These are phyloP conservation scores for Parotocinclus haroldoi DNA, from an alignment of 2,797 vertebrate species.

Conservation along the genomic window DNA sequence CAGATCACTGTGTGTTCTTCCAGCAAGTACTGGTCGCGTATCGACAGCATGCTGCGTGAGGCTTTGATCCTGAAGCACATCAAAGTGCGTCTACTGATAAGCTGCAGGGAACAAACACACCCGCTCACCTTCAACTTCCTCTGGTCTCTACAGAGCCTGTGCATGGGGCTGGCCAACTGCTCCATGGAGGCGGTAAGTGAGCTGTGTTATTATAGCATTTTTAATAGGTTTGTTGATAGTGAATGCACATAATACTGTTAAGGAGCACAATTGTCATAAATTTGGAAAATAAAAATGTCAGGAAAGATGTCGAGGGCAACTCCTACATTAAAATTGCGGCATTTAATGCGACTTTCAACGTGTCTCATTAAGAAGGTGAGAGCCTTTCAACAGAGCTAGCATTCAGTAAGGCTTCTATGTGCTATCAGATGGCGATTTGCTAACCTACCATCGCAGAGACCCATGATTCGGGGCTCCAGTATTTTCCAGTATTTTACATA, in stretches of 20 bases:
- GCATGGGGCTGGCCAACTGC: slow-evolving; percentile 86
- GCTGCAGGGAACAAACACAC: slow-evolving; percentile 88
- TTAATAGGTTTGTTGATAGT: background rate
- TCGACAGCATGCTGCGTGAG: slow-evolving; percentile 88
- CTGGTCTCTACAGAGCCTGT: slow-evolving; percentile 91
- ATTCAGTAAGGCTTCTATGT: too few relatives aligned
- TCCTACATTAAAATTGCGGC: background rate
- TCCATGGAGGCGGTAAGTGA: slow-evolving; percentile 89
- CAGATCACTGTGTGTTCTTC: too few relatives aligned
- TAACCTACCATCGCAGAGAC: too few relatives aligned
- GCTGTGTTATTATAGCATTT: background rate
- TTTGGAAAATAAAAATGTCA: background rate
- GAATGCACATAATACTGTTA: too few relatives aligned
- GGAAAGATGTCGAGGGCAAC: background rate
- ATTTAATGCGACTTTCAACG: background rate
- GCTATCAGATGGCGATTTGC: too few relatives aligned
- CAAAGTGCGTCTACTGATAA: slow-evolving; percentile 87
- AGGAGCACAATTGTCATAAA: background rate
- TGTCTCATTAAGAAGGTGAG: background rate
- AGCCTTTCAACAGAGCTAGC: background rate
- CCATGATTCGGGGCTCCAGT: too few relatives aligned
- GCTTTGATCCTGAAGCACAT: slow-evolving; percentile 85
- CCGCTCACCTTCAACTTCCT: slow-evolving; percentile 92
- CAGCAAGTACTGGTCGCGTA: slow-evolving; percentile 89
- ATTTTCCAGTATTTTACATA: too few relatives aligned